phyloP scores from a whole-genome alignment of 2,113 vertebrate genomes.

The Dendropsophus ebraccatus region DNA sequence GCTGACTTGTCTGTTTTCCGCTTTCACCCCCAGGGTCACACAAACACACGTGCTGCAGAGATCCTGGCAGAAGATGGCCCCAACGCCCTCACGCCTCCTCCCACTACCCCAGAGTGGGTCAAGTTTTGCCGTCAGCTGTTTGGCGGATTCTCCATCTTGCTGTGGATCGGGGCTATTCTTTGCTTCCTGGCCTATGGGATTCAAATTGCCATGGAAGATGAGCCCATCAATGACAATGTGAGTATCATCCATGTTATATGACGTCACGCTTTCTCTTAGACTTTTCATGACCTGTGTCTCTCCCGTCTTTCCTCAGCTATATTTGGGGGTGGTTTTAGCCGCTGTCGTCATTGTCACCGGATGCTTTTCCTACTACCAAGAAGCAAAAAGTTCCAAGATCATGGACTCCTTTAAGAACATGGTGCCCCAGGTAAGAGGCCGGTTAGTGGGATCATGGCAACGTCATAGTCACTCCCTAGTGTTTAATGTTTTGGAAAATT shows the following conservation, averaged over 20 bases:
- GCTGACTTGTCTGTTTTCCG: background rate
- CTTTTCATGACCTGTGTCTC: background rate
- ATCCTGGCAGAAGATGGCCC: conserved; percentile 84
- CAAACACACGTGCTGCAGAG: conserved; percentile 76
- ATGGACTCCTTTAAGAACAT: conserved; percentile 85
- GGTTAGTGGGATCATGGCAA: too few species aligned
- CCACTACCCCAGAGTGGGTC: conserved; percentile 91
- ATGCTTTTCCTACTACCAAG: conserved; percentile 83
- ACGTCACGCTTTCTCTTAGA: background rate
- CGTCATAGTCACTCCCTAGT: background rate
- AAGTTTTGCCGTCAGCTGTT: conserved; percentile 96
- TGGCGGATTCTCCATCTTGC: conserved; percentile 90
- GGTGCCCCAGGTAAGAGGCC: conserved; percentile 75
- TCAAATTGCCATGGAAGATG: conserved; percentile 84
- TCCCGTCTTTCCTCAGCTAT: conserved; percentile 67
- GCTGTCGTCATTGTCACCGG: conserved; percentile 79
- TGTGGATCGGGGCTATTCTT: conserved; percentile 90
- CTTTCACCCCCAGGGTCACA: conserved; percentile 77
- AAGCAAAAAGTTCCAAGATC: conserved; percentile 82
- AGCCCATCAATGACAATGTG: conserved; percentile 87
- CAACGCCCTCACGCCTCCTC: conserved; percentile 86
- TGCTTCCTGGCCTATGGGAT: conserved; percentile 92
- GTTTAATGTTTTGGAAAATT: background rate
- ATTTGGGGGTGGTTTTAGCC: conserved; percentile 74
- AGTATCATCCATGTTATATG: conserved; percentile 61